phyloP scores from a whole-genome alignment of 2,888 invertebrate genomes.

The Oscheius sp. region DNA sequence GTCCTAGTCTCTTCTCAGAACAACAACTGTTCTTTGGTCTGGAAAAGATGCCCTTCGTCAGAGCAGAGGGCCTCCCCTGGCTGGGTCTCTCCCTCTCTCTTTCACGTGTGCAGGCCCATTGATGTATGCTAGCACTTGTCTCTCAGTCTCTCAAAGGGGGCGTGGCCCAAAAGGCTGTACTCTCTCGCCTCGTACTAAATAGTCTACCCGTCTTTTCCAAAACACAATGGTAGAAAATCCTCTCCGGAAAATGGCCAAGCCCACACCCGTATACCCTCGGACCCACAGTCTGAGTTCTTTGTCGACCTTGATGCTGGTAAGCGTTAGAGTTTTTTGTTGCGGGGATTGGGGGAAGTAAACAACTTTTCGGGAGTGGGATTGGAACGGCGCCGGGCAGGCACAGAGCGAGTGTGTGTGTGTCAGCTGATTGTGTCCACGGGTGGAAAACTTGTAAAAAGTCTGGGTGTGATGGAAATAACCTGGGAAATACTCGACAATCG shows the following conservation, averaged over 20 bases:
- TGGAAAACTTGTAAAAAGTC: neutral
- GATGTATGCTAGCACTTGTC: constrained; percentile 37
- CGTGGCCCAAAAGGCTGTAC: constrained; percentile 14
- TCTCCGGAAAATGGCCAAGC: constrained; percentile 8
- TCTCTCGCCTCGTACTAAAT: neutral
- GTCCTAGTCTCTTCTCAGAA: neutral
- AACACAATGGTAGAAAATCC: constrained; percentile 22
- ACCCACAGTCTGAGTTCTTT: constrained; percentile 17
- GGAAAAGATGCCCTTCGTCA: neutral
- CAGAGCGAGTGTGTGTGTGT: neutral
- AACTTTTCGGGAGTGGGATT: too few relatives aligned
- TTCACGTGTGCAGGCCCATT: constrained; percentile 30
- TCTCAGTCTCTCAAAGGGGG: constrained; percentile 1
- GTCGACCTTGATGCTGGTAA: constrained; percentile 14
- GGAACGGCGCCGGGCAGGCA: too few relatives aligned
- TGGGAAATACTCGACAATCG: too few relatives aligned
- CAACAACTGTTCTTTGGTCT: neutral
- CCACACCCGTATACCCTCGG: constrained; percentile 18
- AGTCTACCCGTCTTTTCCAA: neutral
- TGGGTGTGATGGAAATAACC: neutral
- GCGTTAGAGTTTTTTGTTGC: neutral
- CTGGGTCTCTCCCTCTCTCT: neutral
- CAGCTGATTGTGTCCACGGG: neutral
- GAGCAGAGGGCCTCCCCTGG: constrained; percentile 4
- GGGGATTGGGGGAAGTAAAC: too few relatives aligned